Conservation (phyloP, 2,113 vertebrate genomes). For the Urocitellus parryii region DNA sequence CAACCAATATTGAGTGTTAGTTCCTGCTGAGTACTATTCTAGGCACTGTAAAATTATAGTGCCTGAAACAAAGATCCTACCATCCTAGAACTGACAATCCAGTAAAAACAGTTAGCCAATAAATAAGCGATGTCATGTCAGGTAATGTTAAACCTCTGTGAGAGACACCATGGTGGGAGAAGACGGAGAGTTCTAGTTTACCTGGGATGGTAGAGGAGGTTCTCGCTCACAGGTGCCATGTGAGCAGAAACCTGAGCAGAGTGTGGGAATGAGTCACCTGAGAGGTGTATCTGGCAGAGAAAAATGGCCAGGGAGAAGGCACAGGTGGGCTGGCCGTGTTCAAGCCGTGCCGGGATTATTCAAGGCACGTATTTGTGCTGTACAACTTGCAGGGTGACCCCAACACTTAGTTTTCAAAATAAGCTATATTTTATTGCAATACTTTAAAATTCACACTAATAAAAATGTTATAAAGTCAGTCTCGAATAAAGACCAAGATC, state of each 20-base stretch:
- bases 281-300: background rate
- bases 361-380: background rate
- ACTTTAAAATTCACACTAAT: background rate
- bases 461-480: background rate
- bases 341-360: too few species aligned
- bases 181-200: background rate
- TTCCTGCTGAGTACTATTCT: background rate
- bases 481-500: background rate
- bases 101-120: background rate
- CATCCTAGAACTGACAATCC: background rate
- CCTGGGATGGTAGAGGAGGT: background rate
- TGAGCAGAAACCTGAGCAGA: too few species aligned
- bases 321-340: background rate
- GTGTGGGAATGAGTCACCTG: background rate
- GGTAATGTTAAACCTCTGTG: background rate
- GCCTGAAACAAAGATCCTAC: background rate
- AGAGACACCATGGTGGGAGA: background rate
- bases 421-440: background rate
- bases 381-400: background rate
- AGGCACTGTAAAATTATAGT: fast-evolving
- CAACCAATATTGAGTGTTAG: background rate
- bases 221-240: background rate
- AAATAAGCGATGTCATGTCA: background rate
- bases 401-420: background rate
- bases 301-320: background rate